Base-by-base conservation (phyloP, 2,113 vertebrate species). In the Dromiciops gliroides region DNA sequence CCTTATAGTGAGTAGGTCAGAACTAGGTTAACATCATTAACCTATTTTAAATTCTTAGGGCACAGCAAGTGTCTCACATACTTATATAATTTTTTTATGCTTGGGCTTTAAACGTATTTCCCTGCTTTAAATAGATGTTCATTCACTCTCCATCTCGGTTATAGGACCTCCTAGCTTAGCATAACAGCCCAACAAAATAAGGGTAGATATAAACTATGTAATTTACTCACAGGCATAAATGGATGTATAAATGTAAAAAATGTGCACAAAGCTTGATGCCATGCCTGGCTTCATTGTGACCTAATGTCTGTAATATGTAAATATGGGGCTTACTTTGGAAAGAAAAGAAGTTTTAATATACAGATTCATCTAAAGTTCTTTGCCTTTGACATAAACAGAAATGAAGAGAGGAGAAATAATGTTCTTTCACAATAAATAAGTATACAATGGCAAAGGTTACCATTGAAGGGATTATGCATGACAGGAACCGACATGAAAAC, bases 401-500 rank as follows among this genome's bases (percentile, higher is more conserved):
- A 97, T 96, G 89, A 98, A 98, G 98, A 96, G 94, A 96, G 94
- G 93, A 96, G 93, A 50, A 98, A 98, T 98, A 98, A 97, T 95
- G 95, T 75, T 97, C 92, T 97, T 98, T 97, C 83, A 75, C 96
- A 97, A 98, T 96, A 98, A 98, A 98, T 98, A 98, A 98, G 98
- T 95, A 98, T 94, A 98, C 94, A 96, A 92, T 95, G 97, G 98
- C 97, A 98, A 98, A 98, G 98, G 98, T 98, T 97, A 98, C 97
- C 94, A 96, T 89, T 98, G 98, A 98, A 98, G 95, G 98, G 98
- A 99, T 98, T 98, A 98, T 94, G 98, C 97, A 98, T 97, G 98
- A 98, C 98, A 98, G 98, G 98, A 98, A 97, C 96, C 98, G 99
- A 98, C 98, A 98, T 96, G 97, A 98, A 98, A 98, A 98, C 97